These are phyloP conservation scores for Petrocephalus zakoni DNA, from an alignment of 2,113 vertebrate genomes.

Conservation along the genomic window DNA sequence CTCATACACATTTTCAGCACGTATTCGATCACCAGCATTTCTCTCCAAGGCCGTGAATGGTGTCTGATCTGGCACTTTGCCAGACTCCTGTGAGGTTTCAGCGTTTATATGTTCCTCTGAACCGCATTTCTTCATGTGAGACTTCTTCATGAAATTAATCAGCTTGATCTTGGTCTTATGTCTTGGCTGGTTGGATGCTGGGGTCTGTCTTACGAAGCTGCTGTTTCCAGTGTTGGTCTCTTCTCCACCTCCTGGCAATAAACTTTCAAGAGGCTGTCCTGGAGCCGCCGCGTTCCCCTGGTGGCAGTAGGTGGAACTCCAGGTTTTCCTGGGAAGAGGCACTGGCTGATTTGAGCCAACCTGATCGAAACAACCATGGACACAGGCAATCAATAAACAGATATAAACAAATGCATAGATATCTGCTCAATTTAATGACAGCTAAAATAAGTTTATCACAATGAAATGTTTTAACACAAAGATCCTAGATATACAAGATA, in stretches of 20 bases:
- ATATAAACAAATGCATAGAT: neutral
- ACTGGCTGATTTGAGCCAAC: neutral
- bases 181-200: conserved; percentile 12
- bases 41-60: neutral
- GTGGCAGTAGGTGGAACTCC: neutral
- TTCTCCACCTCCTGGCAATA: conserved; percentile 7
- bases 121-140: conserved; percentile 38
- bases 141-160: conserved; percentile 50
- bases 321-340: conserved; percentile 31
- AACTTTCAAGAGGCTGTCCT: conserved; percentile 34
- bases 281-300: conserved; percentile 31
- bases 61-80: neutral
- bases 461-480: neutral
- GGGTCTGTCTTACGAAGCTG: neutral
- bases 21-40: neutral
- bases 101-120: conserved; percentile 25
- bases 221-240: conserved; percentile 14
- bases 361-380: conserved; percentile 18
- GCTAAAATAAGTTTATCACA: neutral
- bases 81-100: conserved; percentile 26
- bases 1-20: conserved; percentile 36
- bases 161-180: conserved; percentile 38
- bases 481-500: neutral
- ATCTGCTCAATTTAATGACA: neutral
- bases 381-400: neutral